phyloP scores from a whole-genome alignment of 1,140 invertebrate genomes.

The Sinonovacula constricta region DNA sequence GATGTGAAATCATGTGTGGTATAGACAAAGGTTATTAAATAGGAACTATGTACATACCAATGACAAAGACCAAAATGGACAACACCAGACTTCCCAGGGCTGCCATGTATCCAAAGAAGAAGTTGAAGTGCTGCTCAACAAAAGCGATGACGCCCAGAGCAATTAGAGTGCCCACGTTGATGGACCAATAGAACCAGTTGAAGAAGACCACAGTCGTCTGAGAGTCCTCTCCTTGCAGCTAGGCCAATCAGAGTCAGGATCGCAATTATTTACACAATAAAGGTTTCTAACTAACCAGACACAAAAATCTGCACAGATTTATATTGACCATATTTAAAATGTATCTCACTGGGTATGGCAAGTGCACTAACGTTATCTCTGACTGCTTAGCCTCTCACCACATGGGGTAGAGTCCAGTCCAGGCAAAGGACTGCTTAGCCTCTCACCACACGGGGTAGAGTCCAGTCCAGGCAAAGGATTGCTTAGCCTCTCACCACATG shows the following conservation, averaged over 20 bases:
- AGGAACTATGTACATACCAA: slow-evolving; percentile 60
- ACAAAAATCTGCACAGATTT: too few species aligned
- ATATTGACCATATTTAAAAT: too few species aligned
- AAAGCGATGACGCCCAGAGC: slow-evolving; percentile 79
- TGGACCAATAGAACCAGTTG: slow-evolving; percentile 81
- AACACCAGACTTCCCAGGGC: slow-evolving; percentile 72
- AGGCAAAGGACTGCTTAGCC: too few species aligned
- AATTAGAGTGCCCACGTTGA: slow-evolving; percentile 80
- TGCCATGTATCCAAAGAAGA: slow-evolving; percentile 79
- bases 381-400: too few species aligned
- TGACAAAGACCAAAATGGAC: slow-evolving; percentile 70
- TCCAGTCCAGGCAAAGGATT: too few species aligned
- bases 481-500: too few species aligned
- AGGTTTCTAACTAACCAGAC: background rate
- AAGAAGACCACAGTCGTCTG: slow-evolving; percentile 77
- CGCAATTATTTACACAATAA: background rate
- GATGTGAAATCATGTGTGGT: background rate
- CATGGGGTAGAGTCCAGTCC: too few species aligned
- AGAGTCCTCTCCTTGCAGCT: slow-evolving; percentile 58
- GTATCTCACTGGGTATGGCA: too few species aligned
- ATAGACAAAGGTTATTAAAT: background rate
- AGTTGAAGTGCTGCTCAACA: slow-evolving; percentile 77
- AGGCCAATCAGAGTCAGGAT: background rate
- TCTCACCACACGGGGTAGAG: too few species aligned
- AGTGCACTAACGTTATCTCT: too few species aligned